A percentile compares a stretch with the other conserved stretches of the same genome.
These are phyloP conservation scores for Strigamia crassipes DNA, from an alignment of 2,888 invertebrate species.

Conservation along the genomic window DNA sequence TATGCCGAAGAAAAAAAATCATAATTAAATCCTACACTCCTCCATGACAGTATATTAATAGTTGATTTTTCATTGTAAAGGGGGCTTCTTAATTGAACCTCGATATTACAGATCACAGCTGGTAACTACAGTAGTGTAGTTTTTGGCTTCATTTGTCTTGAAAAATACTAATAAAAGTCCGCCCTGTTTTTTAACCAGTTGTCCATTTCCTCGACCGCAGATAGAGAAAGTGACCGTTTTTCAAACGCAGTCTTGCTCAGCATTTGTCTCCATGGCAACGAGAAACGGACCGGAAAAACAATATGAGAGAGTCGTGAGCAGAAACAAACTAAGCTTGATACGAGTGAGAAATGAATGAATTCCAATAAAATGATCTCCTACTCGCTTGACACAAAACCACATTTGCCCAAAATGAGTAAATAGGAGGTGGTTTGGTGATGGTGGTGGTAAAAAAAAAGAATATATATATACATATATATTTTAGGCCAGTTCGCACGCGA, in stretches of 20 bases:
- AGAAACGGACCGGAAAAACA: slow-evolving; percentile 42
- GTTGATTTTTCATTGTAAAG: neutral
- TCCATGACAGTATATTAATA: slow-evolving; percentile 25
- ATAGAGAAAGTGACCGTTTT: slow-evolving; percentile 20
- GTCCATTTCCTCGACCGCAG: slow-evolving; percentile 18
- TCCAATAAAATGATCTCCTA: slow-evolving; percentile 42
- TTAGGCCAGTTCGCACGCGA: neutral
- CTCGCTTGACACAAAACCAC: slow-evolving; percentile 30
- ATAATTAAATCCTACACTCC: slow-evolving; percentile 2
- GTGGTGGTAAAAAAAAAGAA: neutral
- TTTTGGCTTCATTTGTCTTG: neutral
- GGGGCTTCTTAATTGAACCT: slow-evolving; percentile 4
- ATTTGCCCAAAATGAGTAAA: slow-evolving; percentile 38
- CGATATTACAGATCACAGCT: neutral
- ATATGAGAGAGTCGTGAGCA: slow-evolving; percentile 19
- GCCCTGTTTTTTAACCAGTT: neutral
- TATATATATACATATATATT: neutral
- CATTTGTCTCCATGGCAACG: slow-evolving; percentile 17
- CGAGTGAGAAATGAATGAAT: slow-evolving; percentile 42
- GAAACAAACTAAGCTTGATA: slow-evolving; percentile 39
- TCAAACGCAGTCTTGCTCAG: slow-evolving; percentile 26
- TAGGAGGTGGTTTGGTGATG: neutral
- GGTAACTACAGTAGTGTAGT: neutral
- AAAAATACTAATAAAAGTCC: neutral
- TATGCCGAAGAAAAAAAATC: neutral